Evolutionary conservation across 2,888 invertebrate species (phyloP), one percentile per base, ranked within the genome.

Genomic region (Patella caerulea): DNA sequence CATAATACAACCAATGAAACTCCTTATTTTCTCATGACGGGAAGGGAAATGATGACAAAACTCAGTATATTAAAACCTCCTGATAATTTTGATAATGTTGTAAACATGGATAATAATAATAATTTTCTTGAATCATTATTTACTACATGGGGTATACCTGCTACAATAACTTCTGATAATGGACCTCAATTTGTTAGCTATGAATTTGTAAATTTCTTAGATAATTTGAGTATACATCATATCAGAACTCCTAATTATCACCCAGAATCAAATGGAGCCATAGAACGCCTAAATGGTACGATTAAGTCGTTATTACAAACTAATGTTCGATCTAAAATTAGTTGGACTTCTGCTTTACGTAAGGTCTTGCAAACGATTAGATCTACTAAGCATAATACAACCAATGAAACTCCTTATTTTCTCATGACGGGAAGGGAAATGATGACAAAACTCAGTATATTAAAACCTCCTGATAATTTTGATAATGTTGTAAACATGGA

Each of bases 151-250:
- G n/a, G n/a, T n/a, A n/a, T n/a, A n/a, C n/a, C 73, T 53, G 52
- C 24, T 17, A n/a, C 73, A 14, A 45, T 73, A 19, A 73, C 73
- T 53, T 53, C 73, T 34, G 73, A 73, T 54, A 73, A 73, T 53
- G 73, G 73, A 34, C 52, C 73, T 56, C 56, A 56, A 14, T 29
- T 12, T 53, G 73, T 52, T 53, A 45, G 9, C 17, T 17, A 56
- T 17, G 56, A 29, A 73, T 56, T 56, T 4, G n/a, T n/a, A n/a
- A 56, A 56, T 56, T 56, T n/a, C n/a, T 56, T 56, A 56, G 56
- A 56, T 56, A 56, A n/a, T 56, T 56, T 56, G 14, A 56, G n/a
- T 56, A 56, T 56, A n/a, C n/a, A n/a, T n/a, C 14, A 56, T 56
- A 56, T 56, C 5, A 56, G 56, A 56, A 56, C 56, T 56, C 56